These are phyloP conservation scores for Aphrophora alni DNA, from an alignment of 2,888 invertebrate species.

Conservation along the genomic window DNA sequence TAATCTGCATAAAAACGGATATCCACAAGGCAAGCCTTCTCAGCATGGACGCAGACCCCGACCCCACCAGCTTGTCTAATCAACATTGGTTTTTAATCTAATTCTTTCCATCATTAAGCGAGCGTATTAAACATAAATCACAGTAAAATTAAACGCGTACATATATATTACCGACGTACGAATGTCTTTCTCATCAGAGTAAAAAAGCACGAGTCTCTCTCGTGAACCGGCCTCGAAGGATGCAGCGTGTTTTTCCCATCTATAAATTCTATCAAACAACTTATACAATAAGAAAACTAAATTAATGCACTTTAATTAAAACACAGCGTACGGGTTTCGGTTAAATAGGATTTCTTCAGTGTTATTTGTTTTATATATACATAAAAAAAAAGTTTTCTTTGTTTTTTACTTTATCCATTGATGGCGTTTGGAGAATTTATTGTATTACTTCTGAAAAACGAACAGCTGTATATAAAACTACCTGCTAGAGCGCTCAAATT, in stretches of 20 bases:
- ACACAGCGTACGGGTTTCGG: not conserved
- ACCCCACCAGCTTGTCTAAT: not conserved
- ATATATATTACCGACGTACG: not conserved
- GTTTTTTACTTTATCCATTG: not conserved
- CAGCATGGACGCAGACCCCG: not conserved
- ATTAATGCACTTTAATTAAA: constrained; percentile 4
- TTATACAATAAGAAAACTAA: not conserved
- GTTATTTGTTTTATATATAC: not conserved
- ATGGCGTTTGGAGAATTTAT: not conserved
- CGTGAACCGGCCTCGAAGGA: no score
- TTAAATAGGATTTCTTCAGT: not conserved
- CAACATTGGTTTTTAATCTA: not conserved
- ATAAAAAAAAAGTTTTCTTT: not conserved
- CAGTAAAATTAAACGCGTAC: not conserved
- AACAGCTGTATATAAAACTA: no score
- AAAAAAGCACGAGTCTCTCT: no score
- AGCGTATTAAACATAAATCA: not conserved
- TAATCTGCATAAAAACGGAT: constrained; percentile 36
- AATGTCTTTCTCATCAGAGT: not conserved
- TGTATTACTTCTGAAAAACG: no score
- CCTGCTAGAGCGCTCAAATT: no score
- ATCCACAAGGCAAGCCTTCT: constrained; percentile 2
- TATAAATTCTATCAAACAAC: not conserved
- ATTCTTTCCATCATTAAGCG: not conserved
- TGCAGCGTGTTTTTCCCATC: no score